A percentile compares a stretch with the other conserved stretches of the same genome.
These are phyloP conservation scores for Hydrozoanthus gracilis DNA, from an alignment of 92 coral and sea anemone genomes.

Conservation along the genomic window DNA sequence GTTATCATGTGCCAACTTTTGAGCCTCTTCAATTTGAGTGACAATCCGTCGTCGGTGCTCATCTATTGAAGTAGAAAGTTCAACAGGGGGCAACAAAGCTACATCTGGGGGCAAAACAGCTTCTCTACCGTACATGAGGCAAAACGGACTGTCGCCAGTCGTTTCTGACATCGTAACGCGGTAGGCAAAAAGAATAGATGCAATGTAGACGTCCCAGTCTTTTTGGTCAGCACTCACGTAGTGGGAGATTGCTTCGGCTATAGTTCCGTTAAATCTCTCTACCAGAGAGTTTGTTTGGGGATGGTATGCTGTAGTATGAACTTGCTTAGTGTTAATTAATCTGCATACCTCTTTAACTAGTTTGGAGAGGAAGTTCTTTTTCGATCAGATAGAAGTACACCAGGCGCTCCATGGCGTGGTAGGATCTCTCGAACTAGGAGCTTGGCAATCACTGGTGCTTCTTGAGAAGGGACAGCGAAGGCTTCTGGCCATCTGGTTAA, in stretches of 20 bases:
- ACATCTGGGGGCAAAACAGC: constrained; percentile 32
- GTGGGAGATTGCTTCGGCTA: constrained; percentile 45
- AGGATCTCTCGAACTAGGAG: constrained; percentile 54
- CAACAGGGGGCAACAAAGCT: constrained; percentile 31
- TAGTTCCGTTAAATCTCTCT: constrained; percentile 51
- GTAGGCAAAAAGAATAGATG: constrained; percentile 44
- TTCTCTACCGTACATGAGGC: constrained; percentile 38
- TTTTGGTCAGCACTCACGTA: constrained; percentile 48
- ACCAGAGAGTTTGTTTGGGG: constrained; percentile 42
- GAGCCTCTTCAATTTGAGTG: constrained; percentile 40
- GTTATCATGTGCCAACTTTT: constrained; percentile 35
- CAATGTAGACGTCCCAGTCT: constrained; percentile 58
- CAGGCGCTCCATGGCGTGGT: constrained; percentile 51
- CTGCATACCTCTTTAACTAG: constrained; percentile 51
- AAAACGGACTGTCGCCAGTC: constrained; percentile 55
- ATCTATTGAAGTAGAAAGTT: constrained; percentile 13
- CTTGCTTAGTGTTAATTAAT: constrained; percentile 55
- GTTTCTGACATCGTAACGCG: constrained; percentile 30
- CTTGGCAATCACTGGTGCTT: constrained; percentile 54
- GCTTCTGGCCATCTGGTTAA: constrained; percentile 74
- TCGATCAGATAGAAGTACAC: constrained; percentile 56
- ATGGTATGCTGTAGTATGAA: constrained; percentile 70
- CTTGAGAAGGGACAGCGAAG: constrained; percentile 54
- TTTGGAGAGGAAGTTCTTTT: constrained; percentile 52
- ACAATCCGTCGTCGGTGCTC: constrained; percentile 59